Percentiles rank a stretch among this genome's conserved stretches.
phyloP scores from a whole-genome alignment of 2,888 invertebrate genomes.

The Bombylius discolor region DNA sequence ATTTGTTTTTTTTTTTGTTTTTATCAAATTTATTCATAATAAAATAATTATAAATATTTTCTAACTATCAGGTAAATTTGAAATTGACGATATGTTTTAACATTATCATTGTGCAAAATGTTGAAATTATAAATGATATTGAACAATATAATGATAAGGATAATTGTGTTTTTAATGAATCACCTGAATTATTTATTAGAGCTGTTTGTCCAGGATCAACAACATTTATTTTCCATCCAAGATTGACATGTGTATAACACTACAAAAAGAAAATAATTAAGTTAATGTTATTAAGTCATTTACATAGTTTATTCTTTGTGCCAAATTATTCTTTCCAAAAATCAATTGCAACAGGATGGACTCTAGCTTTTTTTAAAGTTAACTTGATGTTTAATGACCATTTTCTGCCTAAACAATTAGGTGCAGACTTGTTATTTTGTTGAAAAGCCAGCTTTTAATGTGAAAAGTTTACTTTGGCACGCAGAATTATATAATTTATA shows the following conservation, averaged over 20 bases:
- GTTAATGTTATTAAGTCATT: too few species aligned
- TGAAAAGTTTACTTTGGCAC: too few species aligned
- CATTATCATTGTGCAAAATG: conserved; percentile 28
- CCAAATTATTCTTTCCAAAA: neutral
- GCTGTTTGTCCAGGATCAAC: conserved; percentile 49
- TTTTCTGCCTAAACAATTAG: too few species aligned
- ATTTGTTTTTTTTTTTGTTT: conserved; percentile 4
- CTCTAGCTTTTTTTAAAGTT: too few species aligned
- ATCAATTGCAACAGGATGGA: neutral
- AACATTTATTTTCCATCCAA: conserved; percentile 88
- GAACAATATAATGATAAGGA: conserved; percentile 5
- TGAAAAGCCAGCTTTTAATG: too few species aligned
- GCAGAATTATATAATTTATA: too few species aligned
- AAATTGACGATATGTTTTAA: conserved; percentile 15
- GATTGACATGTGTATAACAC: conserved; percentile 85
- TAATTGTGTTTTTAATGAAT: neutral
- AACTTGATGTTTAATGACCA: too few species aligned
- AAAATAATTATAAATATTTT: neutral
- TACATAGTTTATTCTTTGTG: too few species aligned
- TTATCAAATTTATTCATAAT: conserved; percentile 7
- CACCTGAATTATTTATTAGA: conserved; percentile 4
- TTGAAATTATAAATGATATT: conserved; percentile 19
- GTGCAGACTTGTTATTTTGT: too few species aligned
- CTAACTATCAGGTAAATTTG: conserved; percentile 31
- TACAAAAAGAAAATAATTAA: conserved; percentile 32